These are phyloP conservation scores for Lacanobia oleracea DNA, from an alignment of 2,888 invertebrate genomes.

Conservation along the genomic window DNA sequence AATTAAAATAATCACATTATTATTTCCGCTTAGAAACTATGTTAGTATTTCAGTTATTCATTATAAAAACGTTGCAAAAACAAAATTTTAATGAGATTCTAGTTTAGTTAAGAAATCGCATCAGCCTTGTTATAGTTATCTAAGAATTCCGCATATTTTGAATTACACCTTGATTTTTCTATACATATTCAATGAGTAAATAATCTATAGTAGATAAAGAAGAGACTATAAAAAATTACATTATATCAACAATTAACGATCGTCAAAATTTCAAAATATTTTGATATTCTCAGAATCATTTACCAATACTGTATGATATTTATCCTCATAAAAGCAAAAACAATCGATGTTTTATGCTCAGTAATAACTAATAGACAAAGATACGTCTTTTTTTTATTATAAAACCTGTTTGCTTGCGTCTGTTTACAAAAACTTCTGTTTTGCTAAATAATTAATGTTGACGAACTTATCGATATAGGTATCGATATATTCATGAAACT, in stretches of 20 bases:
- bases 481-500: background rate
- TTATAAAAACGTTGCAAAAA: slow-evolving; percentile 26
- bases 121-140: slow-evolving; percentile 11
- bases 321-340: slow-evolving; percentile 36
- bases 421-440: slow-evolving; percentile 45
- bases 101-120: slow-evolving; percentile 32
- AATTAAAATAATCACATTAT: slow-evolving; percentile 14
- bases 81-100: slow-evolving; percentile 40
- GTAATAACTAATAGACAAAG: slow-evolving; percentile 38
- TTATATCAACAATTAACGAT: too few species aligned
- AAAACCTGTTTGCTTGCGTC: slow-evolving; percentile 45
- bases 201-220: background rate
- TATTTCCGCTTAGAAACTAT: slow-evolving; percentile 26
- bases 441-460: slow-evolving; percentile 17
- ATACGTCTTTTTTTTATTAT: slow-evolving; percentile 18
- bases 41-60: slow-evolving; percentile 18
- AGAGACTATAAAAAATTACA: background rate
- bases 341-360: slow-evolving; percentile 23
- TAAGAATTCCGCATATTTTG: slow-evolving; percentile 36
- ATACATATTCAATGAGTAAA: background rate
- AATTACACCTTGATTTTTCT: background rate
- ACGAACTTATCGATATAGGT: slow-evolving; percentile 3
- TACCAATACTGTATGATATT: background rate
- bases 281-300: background rate
- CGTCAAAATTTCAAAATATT: too few species aligned